phyloP scores from a whole-genome alignment of 2,888 invertebrate genomes.

The Argynnis bischoffii region DNA sequence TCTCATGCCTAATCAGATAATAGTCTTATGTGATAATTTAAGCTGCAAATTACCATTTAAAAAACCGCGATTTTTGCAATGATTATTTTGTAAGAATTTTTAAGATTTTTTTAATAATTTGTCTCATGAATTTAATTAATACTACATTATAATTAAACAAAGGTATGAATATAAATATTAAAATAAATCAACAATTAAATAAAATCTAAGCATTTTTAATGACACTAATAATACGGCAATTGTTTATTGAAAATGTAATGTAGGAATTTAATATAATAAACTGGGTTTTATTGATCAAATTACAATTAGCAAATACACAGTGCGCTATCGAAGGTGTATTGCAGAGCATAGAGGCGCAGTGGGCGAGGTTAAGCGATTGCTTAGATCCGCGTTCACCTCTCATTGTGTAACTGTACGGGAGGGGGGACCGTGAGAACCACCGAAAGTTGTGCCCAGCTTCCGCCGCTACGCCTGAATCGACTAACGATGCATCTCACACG shows the following conservation, averaged over 20 bases:
- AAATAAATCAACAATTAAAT: neutral
- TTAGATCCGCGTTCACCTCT: slow-evolving; percentile 82
- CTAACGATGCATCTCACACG: slow-evolving; percentile 72
- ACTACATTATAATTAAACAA: neutral
- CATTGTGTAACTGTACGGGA: slow-evolving; percentile 73
- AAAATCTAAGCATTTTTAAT: slow-evolving; percentile 6
- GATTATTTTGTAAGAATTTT: too few relatives aligned
- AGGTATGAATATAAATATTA: neutral
- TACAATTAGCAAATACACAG: slow-evolving; percentile 44
- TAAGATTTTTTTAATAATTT: too few relatives aligned
- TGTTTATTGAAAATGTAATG: neutral
- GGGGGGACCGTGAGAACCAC: slow-evolving; percentile 74
- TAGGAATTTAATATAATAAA: slow-evolving; percentile 11
- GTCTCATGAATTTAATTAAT: too few relatives aligned
- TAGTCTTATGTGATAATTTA: too few relatives aligned
- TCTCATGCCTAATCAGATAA: too few relatives aligned
- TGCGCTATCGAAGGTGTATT: slow-evolving; percentile 48
- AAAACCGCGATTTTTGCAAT: too few relatives aligned
- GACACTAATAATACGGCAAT: neutral
- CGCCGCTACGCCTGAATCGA: slow-evolving; percentile 71
- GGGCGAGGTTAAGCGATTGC: slow-evolving; percentile 83
- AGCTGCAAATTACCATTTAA: too few relatives aligned
- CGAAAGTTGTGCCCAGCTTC: slow-evolving; percentile 80
- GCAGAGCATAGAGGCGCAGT: slow-evolving; percentile 59
- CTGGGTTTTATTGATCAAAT: slow-evolving; percentile 24